phyloP scores from a whole-genome alignment of 2,113 vertebrate species.

The Neopipo cinnamomea region DNA sequence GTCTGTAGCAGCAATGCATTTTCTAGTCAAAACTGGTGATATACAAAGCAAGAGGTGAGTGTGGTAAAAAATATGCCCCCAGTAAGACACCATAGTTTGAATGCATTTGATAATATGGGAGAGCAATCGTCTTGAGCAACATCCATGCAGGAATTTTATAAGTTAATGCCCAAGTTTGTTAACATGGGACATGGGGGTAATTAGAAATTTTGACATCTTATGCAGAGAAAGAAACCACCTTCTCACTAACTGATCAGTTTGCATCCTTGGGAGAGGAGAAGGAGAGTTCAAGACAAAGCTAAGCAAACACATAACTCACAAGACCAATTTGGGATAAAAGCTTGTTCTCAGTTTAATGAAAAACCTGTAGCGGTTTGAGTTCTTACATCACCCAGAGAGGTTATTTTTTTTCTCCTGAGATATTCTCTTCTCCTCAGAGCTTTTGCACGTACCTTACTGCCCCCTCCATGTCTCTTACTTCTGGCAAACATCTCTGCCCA shows the following conservation, averaged over 20 bases:
- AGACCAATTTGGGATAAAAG: background rate
- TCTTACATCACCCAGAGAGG: background rate
- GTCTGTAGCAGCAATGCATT: background rate
- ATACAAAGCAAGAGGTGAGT: background rate
- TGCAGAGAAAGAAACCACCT: background rate
- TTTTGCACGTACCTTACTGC: background rate
- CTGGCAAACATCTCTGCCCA: background rate
- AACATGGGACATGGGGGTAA: background rate
- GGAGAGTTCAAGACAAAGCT: background rate
- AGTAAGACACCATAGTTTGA: background rate
- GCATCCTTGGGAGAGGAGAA: background rate
- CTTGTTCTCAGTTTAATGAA: background rate
- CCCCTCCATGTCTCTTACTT: background rate
- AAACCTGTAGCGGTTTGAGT: background rate
- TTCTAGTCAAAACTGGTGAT: background rate
- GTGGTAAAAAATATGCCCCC: background rate
- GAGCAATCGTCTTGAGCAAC: accelerated
- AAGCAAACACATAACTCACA: background rate
- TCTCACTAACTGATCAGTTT: background rate
- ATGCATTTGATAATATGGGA: background rate
- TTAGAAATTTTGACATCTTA: background rate
- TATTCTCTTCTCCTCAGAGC: background rate
- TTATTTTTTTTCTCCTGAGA: background rate
- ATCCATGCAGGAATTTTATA: background rate
- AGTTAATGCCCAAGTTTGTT: background rate